Evolutionary conservation across 2,797 vertebrate genomes (phyloP).

Genomic region (Meriones psammophilus): DNA sequence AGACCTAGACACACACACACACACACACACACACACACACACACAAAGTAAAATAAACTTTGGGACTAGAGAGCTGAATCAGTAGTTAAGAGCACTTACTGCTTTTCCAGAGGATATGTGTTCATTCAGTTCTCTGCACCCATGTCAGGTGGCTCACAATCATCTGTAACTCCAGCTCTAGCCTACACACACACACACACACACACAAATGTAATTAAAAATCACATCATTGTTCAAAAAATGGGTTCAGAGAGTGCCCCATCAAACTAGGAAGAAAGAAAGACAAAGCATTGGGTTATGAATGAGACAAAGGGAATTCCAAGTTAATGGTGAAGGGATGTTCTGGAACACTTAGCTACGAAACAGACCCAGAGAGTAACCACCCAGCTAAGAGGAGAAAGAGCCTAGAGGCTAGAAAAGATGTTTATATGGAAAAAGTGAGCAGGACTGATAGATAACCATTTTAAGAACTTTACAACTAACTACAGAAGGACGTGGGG

Average conservation of each 20-base stretch:
- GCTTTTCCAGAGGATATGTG: neutral
- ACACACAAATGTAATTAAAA: neutral
- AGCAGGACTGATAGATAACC: neutral
- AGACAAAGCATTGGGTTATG: neutral
- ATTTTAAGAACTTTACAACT: conserved; percentile 47
- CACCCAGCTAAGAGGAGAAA: neutral
- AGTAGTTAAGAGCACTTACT: neutral
- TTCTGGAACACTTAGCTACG: neutral
- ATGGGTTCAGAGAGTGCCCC: neutral
- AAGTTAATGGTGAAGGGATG: neutral
- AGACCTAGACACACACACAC: neutral
- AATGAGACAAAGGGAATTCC: neutral
- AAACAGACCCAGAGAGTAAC: neutral
- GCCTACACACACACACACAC: neutral
- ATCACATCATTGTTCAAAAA: conserved; percentile 25
- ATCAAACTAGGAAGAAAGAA: conserved; percentile 22
- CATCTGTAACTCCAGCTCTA: neutral
- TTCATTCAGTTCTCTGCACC: neutral
- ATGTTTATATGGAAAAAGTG: conserved; percentile 6
- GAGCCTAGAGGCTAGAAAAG: neutral
- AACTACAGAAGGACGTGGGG: neutral
- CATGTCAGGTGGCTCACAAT: neutral
- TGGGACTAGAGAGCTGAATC: neutral
- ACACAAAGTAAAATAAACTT: neutral
- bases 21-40: neutral